phyloP scores from a whole-genome alignment of 2,797 vertebrate species.

The Morelia viridis region DNA sequence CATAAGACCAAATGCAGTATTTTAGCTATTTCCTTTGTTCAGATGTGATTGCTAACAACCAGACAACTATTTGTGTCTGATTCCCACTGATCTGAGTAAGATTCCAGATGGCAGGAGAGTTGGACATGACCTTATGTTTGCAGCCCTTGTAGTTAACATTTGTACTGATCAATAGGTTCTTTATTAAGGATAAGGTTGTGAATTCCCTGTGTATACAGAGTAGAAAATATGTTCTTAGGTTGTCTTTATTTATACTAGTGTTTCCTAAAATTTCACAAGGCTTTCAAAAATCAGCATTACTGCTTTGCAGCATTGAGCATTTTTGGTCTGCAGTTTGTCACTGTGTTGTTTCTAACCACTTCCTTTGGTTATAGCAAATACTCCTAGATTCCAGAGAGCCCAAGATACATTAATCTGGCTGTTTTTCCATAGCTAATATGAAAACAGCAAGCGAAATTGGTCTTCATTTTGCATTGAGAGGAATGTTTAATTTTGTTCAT shows the following conservation, averaged over 20 bases:
- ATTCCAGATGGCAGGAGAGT: constrained; percentile 44
- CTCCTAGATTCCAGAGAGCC: constrained; percentile 56
- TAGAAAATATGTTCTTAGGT: constrained; percentile 51
- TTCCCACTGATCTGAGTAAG: constrained; percentile 51
- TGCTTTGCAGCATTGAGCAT: constrained; percentile 34
- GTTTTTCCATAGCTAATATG: constrained; percentile 61
- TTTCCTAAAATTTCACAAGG: constrained; percentile 56
- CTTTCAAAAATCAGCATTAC: constrained; percentile 38
- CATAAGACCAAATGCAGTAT: not conserved
- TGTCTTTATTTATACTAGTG: constrained; percentile 53
- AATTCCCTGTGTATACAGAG: constrained; percentile 51
- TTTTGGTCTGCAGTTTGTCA: constrained; percentile 46
- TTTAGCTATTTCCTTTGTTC: not conserved
- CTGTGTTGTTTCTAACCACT: constrained; percentile 59
- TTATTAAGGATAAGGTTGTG: constrained; percentile 64
- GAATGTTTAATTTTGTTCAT: constrained; percentile 76
- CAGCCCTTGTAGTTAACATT: constrained; percentile 62
- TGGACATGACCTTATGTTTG: constrained; percentile 60
- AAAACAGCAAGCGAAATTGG: constrained; percentile 75
- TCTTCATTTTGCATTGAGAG: constrained; percentile 77
- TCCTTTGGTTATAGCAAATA: constrained; percentile 54
- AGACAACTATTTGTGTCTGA: constrained; percentile 18
- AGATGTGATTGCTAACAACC: not conserved
- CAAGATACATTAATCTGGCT: constrained; percentile 63
- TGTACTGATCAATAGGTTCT: constrained; percentile 69